Conservation (phyloP, 2,113 vertebrate species). For the Hiodon tergisus region DNA sequence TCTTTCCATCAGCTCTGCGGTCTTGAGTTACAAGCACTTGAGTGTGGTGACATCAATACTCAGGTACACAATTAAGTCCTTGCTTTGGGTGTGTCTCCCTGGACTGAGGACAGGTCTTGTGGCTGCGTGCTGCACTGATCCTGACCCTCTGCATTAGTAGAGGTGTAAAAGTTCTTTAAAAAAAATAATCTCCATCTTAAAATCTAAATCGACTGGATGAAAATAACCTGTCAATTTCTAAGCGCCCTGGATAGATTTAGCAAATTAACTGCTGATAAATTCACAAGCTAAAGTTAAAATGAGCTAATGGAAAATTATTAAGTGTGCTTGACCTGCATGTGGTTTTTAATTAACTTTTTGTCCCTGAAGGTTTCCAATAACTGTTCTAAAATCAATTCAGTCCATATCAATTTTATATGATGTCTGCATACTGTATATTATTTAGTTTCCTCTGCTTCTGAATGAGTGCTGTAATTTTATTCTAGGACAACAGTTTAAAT, state of each 20-base stretch:
- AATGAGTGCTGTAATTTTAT: neutral
- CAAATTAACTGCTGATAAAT: constrained; percentile 60
- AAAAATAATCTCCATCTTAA: constrained; percentile 20
- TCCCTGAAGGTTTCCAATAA: constrained; percentile 67
- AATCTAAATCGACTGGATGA: constrained; percentile 44
- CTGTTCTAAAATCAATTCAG: constrained; percentile 60
- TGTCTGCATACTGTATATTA: constrained; percentile 55
- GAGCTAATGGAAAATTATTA: constrained; percentile 67
- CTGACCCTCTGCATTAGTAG: neutral
- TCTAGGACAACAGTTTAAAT: neutral
- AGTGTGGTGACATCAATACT: neutral
- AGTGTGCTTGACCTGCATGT: constrained; percentile 66
- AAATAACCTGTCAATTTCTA: constrained; percentile 58
- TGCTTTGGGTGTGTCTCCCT: no score
- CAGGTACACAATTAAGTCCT: no score
- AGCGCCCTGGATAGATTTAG: constrained; percentile 58
- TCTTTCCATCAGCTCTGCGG: no score
- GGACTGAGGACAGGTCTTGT: no score
- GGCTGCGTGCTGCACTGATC: no score
- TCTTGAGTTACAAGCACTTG: neutral
- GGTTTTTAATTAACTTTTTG: constrained; percentile 67
- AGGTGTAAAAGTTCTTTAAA: neutral
- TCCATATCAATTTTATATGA: constrained; percentile 50
- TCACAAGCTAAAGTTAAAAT: constrained; percentile 42
- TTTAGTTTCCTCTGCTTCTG: neutral